Conservation (phyloP, 2,113 vertebrate genomes). For the Xiphophorus maculatus region DNA sequence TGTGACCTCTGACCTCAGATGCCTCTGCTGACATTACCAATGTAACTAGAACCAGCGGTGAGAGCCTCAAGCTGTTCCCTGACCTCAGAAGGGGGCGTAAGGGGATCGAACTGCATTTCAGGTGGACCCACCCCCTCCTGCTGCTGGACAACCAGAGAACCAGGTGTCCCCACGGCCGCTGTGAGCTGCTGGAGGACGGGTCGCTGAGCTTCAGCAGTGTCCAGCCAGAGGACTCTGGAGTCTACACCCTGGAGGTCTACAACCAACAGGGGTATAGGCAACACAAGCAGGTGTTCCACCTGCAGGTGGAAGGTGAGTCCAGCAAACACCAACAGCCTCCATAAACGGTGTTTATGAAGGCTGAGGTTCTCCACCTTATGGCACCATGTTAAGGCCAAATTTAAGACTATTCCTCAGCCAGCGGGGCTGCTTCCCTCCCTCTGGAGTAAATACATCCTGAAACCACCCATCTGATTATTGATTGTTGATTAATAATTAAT, state of each 20-base stretch:
- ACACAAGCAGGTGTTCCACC: neutral
- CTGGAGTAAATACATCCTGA: too few species aligned
- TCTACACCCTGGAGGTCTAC: constrained; percentile 40
- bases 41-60: neutral
- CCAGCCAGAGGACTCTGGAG: constrained; percentile 12
- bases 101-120: fast-evolving
- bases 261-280: fast-evolving
- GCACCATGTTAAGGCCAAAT: too few species aligned
- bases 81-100: neutral
- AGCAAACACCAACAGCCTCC: neutral
- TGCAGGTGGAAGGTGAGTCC: constrained; percentile 31
- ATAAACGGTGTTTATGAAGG: neutral
- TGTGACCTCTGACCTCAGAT: constrained; percentile 36
- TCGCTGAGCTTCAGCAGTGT: constrained; percentile 23
- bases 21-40: neutral
- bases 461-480: too few species aligned
- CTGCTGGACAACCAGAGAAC: neutral
- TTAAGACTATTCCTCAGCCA: too few species aligned
- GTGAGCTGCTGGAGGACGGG: constrained; percentile 6
- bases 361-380: too few species aligned
- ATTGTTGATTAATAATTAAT: too few species aligned
- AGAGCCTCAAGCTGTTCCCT: neutral
- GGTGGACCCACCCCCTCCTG: constrained; percentile 33
- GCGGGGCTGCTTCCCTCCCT: too few species aligned
- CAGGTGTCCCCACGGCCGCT: neutral